Base-by-base conservation (phyloP, 2,113 vertebrate genomes). In the Seriola rivoliana region DNA sequence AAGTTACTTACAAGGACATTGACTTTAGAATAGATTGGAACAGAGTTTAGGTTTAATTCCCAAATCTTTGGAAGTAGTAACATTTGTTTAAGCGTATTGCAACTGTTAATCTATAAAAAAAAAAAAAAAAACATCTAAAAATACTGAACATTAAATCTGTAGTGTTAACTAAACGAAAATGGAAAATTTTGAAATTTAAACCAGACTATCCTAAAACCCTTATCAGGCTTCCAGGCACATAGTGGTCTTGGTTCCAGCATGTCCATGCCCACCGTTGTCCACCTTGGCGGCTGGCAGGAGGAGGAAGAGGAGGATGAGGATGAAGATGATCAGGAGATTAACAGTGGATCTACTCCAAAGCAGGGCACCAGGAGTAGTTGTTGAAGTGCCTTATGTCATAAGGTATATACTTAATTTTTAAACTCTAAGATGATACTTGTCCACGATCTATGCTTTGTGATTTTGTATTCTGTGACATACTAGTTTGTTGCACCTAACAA, bases 251-350 rank as follows among this genome's bases (percentile, higher is more conserved):
- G 86, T n/a, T 81, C 84, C 55, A 93, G 88, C 40, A 48, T 87
- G 6, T 82, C 87, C 29, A 75, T 90, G 69, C 87, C 88, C 50
- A 78, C 88, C 3, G 82, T 94, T 55, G 90, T 88, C 74, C 93
- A 88, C 2, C 92, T 96, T 6, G 94, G 94, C 6, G 95, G 93
- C 21, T 96, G 96, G 96, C 89, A 86, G 63, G 95, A 95, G 66
- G 95, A 95, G 68, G 93, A 94, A 78, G 94, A 95, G n/a, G 91
- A 89, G 32, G 29, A 29, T 29, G 92, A 89, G 70, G 29, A 90
- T 17, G 91, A 91, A 76, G 90, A 92, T 2, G 95, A 94, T 59
- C 88, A 95, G 75, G 91, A 94, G 84, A 88, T 94, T 40, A 93
- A 92, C 77, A 93, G 81, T 78, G 89, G 81, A 48, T 91, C 93